Evolutionary conservation across 1,140 invertebrate species (phyloP).

Genomic region (Druon quercuslanigerum): DNA sequence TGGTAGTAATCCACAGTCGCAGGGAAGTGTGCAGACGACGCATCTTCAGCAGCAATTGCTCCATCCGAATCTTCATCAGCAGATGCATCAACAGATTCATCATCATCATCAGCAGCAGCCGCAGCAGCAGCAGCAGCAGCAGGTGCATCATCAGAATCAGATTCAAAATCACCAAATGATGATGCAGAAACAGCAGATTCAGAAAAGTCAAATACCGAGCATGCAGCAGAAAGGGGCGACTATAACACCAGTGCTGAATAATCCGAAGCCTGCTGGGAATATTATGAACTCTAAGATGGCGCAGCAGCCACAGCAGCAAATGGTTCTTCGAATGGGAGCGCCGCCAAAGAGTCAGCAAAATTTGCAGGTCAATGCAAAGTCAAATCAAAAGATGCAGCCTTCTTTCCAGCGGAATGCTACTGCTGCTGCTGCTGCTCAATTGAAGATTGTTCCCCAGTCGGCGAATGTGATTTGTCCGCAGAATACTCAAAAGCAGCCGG

Average conservation of each 20-base stretch:
- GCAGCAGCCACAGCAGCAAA: slow-evolving; percentile 49
- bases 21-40: slow-evolving; percentile 25
- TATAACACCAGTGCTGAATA: slow-evolving; percentile 53
- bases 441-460: slow-evolving; percentile 66
- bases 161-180: slow-evolving; percentile 39
- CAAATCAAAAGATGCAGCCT: slow-evolving; percentile 47
- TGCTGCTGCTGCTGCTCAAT: slow-evolving; percentile 50
- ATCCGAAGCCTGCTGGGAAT: slow-evolving; percentile 49
- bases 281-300: slow-evolving; percentile 51
- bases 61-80: slow-evolving; percentile 32
- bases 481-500: slow-evolving; percentile 63
- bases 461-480: slow-evolving; percentile 57
- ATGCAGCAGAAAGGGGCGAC: slow-evolving; percentile 56
- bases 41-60: neutral
- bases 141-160: slow-evolving; percentile 37
- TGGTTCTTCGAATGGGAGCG: slow-evolving; percentile 60
- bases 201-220: slow-evolving; percentile 51
- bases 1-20: neutral
- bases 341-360: slow-evolving; percentile 54
- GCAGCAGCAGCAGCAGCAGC: slow-evolving; percentile 48
- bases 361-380: slow-evolving; percentile 49
- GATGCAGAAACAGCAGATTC: slow-evolving; percentile 47
- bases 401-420: slow-evolving; percentile 52
- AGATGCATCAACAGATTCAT: slow-evolving; percentile 41
- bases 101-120: slow-evolving; percentile 56